Evolutionary conservation across 2,888 invertebrate genomes (phyloP), one percentile per base, ranked within the genome.

Genomic region (Micoletzkya japonica): DNA sequence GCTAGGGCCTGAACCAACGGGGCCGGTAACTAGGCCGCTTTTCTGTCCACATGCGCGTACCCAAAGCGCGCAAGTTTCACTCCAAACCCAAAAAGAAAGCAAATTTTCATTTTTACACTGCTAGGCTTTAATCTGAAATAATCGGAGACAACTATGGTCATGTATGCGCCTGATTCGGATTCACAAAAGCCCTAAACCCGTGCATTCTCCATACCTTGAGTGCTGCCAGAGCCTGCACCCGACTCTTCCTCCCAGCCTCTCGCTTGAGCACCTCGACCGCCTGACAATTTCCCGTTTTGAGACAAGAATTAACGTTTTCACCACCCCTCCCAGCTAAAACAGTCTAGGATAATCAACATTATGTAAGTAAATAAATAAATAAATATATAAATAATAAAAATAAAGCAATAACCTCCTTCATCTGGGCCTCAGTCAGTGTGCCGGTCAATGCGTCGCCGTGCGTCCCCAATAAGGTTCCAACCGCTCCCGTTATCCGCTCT

Each of bases 401-500:
- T 39, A 52, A 7, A 6, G 52, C 24, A 24, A 20, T n/a, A n/a
- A 75, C 73, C 70, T 75, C 71, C 3, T 73, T 61, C 20, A 54
- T 44, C 30, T 70, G 66, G 1, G 69, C 59, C 10, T 67, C 44
- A n/a, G 68, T 72, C 70, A 74, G 56, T 6, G 36, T 56, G 14
- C 44, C 44, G 28, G 32, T 63, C 49, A 76, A 69, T n/a, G 67
- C 57, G 0, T 30, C 44, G 24, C 74, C 73, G 26, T 68, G 73
- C 0, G 74, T 74, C 10, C 58, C 64, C 20, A 77, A 39, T 7
- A 74, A 36, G 7, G 72, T 64, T 17, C 72, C 37, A 2, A 81
- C 30, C 0, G 81, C 73, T 28, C 67, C 72, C 34, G 78, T 72
- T 30, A 81, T 72, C 26, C 76, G 73, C 28, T 72, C 75, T 71